These are phyloP conservation scores for Platanista minor DNA, from an alignment of 2,113 vertebrate genomes.

Conservation along the genomic window DNA sequence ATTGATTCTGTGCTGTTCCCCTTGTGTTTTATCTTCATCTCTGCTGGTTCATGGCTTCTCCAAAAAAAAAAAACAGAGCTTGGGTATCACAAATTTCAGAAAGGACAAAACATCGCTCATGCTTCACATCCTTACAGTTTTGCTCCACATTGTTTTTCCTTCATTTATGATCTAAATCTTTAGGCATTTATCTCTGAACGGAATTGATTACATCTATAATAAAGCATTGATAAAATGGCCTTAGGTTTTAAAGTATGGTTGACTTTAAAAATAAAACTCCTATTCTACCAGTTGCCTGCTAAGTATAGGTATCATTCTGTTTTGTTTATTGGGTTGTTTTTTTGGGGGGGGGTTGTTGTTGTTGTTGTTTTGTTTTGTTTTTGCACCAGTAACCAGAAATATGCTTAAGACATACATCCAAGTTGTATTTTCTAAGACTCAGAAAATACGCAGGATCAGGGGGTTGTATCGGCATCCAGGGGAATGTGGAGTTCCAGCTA, in stretches of 20 bases:
- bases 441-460: background rate
- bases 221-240: background rate
- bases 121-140: background rate
- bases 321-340: background rate
- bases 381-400: background rate
- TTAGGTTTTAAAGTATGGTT: background rate
- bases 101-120: background rate
- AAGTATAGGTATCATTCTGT: background rate
- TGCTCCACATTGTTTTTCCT: background rate
- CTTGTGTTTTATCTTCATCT: too few species aligned
- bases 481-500: background rate
- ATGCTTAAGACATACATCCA: background rate
- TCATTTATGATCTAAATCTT: background rate
- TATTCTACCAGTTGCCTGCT: background rate
- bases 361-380: background rate
- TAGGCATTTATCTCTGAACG: background rate
- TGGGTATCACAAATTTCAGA: background rate
- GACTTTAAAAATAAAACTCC: constrained; percentile 1
- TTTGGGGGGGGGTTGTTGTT: background rate
- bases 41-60: background rate
- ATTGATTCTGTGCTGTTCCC: background rate
- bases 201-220: background rate
- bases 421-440: background rate
- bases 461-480: background rate
- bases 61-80: background rate